A percentile compares a stretch with the other conserved stretches of the same genome.
phyloP scores from a whole-genome alignment of 2,797 vertebrate species.

The Lepilemur ruficaudatus region DNA sequence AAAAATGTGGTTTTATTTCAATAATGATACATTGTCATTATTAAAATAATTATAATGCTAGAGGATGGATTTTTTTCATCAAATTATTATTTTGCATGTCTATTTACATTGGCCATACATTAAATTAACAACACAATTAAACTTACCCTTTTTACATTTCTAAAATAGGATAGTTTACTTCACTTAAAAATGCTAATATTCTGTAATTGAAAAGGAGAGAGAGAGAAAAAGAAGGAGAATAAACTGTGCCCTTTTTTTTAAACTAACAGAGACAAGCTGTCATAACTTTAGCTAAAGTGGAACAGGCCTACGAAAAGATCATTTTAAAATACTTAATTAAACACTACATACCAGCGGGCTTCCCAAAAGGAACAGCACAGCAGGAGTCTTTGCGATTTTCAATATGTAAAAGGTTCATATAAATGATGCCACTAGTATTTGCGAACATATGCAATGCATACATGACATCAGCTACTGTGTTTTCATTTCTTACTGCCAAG shows the following conservation, averaged over 20 bases:
- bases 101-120: neutral
- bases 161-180: slow-evolving; percentile 13
- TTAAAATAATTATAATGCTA: neutral
- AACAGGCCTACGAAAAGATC: slow-evolving; percentile 64
- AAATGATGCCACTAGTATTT: slow-evolving; percentile 20
- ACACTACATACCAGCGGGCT: slow-evolving; percentile 23
- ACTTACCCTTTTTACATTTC: neutral
- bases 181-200: slow-evolving; percentile 49
- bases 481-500: slow-evolving; percentile 18
- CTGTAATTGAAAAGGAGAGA: neutral
- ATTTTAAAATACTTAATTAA: slow-evolving; percentile 70
- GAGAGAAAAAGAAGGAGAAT: neutral
- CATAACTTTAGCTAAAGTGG: slow-evolving; percentile 68
- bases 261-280: slow-evolving; percentile 63
- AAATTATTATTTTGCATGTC: slow-evolving; percentile 2
- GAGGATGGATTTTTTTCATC: slow-evolving; percentile 36
- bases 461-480: neutral
- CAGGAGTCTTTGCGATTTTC: slow-evolving; percentile 43
- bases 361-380: slow-evolving; percentile 56
- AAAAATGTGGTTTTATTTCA: neutral
- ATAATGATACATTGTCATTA: neutral
- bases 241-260: slow-evolving; percentile 52
- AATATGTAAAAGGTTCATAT: slow-evolving; percentile 21
- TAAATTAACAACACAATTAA: slow-evolving; percentile 4
- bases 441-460: slow-evolving; percentile 10